A percentile compares a stretch with the other conserved stretches of the same genome.
phyloP scores from a whole-genome alignment of 2,888 invertebrate species.

The Idaea dimidiata region DNA sequence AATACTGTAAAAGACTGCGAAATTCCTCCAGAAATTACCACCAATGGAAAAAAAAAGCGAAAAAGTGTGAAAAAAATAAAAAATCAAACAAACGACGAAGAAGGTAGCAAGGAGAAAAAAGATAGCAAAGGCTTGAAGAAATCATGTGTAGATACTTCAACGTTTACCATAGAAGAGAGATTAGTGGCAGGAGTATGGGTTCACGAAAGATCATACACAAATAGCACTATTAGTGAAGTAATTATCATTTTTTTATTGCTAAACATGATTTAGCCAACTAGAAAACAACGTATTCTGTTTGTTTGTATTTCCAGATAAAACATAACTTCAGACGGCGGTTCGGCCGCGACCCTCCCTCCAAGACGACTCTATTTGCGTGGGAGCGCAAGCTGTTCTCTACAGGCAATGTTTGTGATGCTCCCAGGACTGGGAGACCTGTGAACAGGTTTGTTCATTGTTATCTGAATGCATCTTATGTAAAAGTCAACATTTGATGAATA shows the following conservation, averaged over 20 bases:
- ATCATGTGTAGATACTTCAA: slow-evolving; percentile 46
- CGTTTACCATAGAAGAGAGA: slow-evolving; percentile 62
- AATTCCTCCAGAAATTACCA: slow-evolving; percentile 2
- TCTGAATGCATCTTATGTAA: background rate
- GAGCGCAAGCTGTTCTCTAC: slow-evolving; percentile 61
- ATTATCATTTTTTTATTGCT: background rate
- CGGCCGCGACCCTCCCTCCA: slow-evolving; percentile 57
- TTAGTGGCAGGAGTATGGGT: slow-evolving; percentile 73
- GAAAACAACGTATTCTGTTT: background rate
- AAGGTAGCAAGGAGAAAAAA: slow-evolving; percentile 11
- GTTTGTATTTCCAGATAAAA: slow-evolving; percentile 50
- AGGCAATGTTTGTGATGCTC: slow-evolving; percentile 63
- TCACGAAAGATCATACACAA: slow-evolving; percentile 63
- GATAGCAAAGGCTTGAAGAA: slow-evolving; percentile 23
- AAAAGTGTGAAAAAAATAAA: slow-evolving; percentile 15
- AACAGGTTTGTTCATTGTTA: slow-evolving; percentile 34
- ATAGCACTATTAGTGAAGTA: slow-evolving; percentile 45
- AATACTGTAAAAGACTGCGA: slow-evolving; percentile 6
- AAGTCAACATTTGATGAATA: too few relatives aligned
- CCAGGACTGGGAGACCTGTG: slow-evolving; percentile 58
- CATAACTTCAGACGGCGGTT: slow-evolving; percentile 64
- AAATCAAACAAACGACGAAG: slow-evolving; percentile 5
- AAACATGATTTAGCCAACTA: background rate
- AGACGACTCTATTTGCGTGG: slow-evolving; percentile 57
- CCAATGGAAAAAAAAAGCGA: slow-evolving; percentile 20